phyloP scores from a whole-genome alignment of 1,140 invertebrate genomes.

The Stegodyphus mimosarum region DNA sequence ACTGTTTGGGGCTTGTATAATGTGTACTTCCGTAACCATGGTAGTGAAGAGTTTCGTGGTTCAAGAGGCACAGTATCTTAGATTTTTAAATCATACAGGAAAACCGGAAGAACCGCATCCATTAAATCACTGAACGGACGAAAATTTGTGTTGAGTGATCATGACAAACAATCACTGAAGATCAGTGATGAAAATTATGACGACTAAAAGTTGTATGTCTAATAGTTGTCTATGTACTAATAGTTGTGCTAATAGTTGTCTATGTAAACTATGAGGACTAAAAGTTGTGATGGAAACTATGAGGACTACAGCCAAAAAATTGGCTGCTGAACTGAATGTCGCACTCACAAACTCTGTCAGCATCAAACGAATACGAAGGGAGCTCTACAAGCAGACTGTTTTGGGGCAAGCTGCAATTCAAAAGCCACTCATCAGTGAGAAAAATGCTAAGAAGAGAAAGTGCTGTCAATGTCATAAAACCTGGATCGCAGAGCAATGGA shows the following conservation, averaged over 20 bases:
- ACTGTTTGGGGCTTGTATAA: no score
- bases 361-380: not conserved
- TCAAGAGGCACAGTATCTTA: not conserved
- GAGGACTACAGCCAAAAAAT: not conserved
- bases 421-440: not conserved
- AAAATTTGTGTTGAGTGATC: not conserved
- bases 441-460: not conserved
- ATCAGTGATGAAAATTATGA: constrained; percentile 6
- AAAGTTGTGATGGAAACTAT: not conserved
- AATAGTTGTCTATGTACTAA: no score
- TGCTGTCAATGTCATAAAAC: not conserved
- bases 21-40: not conserved
- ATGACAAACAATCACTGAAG: not conserved
- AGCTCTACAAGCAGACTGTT: not conserved
- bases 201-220: not conserved
- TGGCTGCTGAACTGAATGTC: not conserved
- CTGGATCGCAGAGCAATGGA: not conserved
- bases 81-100: not conserved
- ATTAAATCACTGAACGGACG: not conserved
- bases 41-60: not conserved
- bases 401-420: not conserved
- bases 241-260: no score
- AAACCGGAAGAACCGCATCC: not conserved
- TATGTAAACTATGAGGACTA: no score
- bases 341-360: not conserved